Evolutionary conservation across 1,140 invertebrate species (phyloP).

Genomic region (Lepidostoma basale): DNA sequence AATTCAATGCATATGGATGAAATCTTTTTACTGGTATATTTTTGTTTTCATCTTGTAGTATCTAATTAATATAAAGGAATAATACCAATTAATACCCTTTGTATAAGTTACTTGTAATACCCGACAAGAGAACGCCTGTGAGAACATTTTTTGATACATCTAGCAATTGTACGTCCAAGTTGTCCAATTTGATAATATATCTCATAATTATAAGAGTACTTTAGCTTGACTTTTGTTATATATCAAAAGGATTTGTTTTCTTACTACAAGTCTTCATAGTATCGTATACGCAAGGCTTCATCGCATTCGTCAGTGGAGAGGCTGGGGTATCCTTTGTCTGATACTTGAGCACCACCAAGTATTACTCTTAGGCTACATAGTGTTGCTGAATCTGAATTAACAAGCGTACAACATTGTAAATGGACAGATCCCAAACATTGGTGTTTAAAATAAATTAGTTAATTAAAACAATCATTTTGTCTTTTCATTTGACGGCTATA

Average conservation of each 20-base stretch:
- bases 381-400: too few relatives aligned
- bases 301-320: background rate
- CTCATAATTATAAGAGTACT: constrained; percentile 32
- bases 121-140: constrained; percentile 1
- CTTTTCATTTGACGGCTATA: too few relatives aligned
- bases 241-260: constrained; percentile 8
- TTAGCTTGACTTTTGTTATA: constrained; percentile 11
- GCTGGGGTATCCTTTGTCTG: too few relatives aligned
- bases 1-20: constrained; percentile 23
- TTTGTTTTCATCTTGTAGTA: constrained; percentile 10
- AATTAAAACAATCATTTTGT: constrained; percentile 25
- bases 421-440: constrained; percentile 40
- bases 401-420: constrained; percentile 39
- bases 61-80: constrained; percentile 2
- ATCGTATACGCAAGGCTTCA: background rate
- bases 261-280: background rate
- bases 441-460: constrained; percentile 42
- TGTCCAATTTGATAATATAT: constrained; percentile 38
- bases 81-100: constrained; percentile 1
- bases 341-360: too few relatives aligned
- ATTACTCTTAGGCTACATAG: too few relatives aligned
- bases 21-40: constrained; percentile 1
- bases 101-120: constrained; percentile 19
- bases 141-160: constrained; percentile 33
- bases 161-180: constrained; percentile 37